Evolutionary conservation across 2,888 invertebrate genomes (phyloP).

Genomic region (Cotesia congregata): DNA sequence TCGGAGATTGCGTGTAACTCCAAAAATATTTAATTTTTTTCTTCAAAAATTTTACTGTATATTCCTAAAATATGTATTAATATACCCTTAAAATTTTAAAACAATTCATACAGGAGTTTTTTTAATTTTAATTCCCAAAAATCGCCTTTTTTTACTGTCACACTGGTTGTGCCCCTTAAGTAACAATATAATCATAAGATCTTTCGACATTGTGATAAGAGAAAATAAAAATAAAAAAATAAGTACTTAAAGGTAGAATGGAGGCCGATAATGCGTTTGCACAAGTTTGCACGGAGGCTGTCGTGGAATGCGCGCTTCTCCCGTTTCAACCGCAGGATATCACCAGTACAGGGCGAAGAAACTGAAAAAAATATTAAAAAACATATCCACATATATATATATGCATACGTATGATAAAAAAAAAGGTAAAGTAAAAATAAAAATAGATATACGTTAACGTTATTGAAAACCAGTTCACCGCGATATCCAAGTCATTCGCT

Average conservation of each 20-base stretch:
- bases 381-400: neutral
- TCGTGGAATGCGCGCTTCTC: constrained; percentile 58
- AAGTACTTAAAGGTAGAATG: constrained; percentile 27
- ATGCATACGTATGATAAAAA: neutral
- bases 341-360: constrained; percentile 26
- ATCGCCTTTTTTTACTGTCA: no score
- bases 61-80: no score
- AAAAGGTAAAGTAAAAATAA: constrained; percentile 30
- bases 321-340: constrained; percentile 57
- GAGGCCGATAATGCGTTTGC: constrained; percentile 39
- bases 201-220: constrained; percentile 5
- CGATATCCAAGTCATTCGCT: constrained; percentile 46
- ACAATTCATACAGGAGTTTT: no score
- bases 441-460: constrained; percentile 53
- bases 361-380: constrained; percentile 11
- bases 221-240: neutral
- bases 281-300: constrained; percentile 42
- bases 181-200: neutral
- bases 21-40: no score
- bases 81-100: no score
- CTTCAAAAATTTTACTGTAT: no score
- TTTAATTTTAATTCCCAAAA: no score
- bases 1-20: no score
- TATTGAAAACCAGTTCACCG: constrained; percentile 55
- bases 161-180: no score